Percentiles rank a stretch among this genome's conserved stretches.
Conservation (phyloP, 30 jellyfish, hydroid and myxozoan genomes). For the Aurelia aurita region DNA sequence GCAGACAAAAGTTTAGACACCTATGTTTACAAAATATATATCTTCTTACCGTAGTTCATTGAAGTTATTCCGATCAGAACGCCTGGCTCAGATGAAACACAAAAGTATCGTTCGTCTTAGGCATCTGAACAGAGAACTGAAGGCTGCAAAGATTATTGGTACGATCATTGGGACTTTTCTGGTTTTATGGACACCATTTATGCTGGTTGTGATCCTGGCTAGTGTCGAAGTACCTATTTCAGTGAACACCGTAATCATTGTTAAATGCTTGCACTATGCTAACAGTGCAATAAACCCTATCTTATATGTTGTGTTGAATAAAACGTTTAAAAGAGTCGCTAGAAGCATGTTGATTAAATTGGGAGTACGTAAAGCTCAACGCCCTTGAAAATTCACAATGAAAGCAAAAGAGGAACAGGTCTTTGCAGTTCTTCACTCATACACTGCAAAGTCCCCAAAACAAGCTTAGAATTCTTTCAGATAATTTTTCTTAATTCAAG, state of each 20-base stretch:
- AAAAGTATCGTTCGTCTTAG: not conserved
- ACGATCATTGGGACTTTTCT: slow-evolving; percentile 87
- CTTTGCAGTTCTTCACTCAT: no score
- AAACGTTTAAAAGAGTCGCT: slow-evolving; percentile 53
- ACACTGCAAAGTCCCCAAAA: no score
- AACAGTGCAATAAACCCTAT: slow-evolving; percentile 94
- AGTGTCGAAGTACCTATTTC: slow-evolving; percentile 17
- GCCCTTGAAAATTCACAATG: no score
- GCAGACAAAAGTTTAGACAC: no score
- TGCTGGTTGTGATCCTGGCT: slow-evolving; percentile 56
- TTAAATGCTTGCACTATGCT: slow-evolving; percentile 69
- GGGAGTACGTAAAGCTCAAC: no score
- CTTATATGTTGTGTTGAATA: slow-evolving; percentile 71
- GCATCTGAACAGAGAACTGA: slow-evolving; percentile 48
- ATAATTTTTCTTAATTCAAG: no score
- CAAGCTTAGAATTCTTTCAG: no score
- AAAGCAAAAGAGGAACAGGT: no score
- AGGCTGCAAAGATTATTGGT: slow-evolving; percentile 85
- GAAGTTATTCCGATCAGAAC: no score
- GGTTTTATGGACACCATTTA: slow-evolving; percentile 87
- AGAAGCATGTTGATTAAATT: not conserved
- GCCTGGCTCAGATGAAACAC: no score
- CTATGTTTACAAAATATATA: no score
- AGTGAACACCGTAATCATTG: slow-evolving; percentile 28
- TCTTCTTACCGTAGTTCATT: no score